Conservation (phyloP, 1,140 invertebrate genomes). For the Drosophila pseudoananassae region DNA sequence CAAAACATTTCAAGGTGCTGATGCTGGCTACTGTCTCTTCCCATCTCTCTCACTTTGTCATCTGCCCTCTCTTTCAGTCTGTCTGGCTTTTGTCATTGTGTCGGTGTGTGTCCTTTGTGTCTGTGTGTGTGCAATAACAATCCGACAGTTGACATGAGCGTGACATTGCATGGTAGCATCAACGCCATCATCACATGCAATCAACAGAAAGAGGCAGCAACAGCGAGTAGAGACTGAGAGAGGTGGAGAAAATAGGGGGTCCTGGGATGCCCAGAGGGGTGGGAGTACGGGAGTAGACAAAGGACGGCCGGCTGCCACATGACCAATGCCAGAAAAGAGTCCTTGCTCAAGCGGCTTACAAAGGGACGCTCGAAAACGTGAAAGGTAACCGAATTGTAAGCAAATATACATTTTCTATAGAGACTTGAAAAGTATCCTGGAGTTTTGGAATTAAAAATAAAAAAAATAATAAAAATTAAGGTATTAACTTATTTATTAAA, state of each 20-base stretch:
- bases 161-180: slow-evolving; percentile 73
- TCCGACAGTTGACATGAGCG: slow-evolving; percentile 73
- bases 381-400: slow-evolving; percentile 17
- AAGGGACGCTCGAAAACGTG: slow-evolving; percentile 16
- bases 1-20: slow-evolving; percentile 21
- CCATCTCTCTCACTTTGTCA: background rate
- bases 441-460: background rate
- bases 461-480: background rate
- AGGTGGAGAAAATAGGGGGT: no score
- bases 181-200: slow-evolving; percentile 76
- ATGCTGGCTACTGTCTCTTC: background rate
- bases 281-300: background rate
- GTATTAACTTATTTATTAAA: background rate
- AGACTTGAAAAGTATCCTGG: background rate
- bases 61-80: background rate
- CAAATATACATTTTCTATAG: background rate
- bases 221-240: background rate
- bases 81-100: background rate
- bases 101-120: background rate
- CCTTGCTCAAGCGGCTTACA: slow-evolving; percentile 24
- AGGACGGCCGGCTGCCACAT: slow-evolving; percentile 23
- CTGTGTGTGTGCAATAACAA: slow-evolving; percentile 56
- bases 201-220: slow-evolving; percentile 37
- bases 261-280: background rate
- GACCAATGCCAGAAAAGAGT: slow-evolving; percentile 38